These are phyloP conservation scores for Trichosurus vulpecula DNA, from an alignment of 2,797 vertebrate genomes.

Conservation along the genomic window DNA sequence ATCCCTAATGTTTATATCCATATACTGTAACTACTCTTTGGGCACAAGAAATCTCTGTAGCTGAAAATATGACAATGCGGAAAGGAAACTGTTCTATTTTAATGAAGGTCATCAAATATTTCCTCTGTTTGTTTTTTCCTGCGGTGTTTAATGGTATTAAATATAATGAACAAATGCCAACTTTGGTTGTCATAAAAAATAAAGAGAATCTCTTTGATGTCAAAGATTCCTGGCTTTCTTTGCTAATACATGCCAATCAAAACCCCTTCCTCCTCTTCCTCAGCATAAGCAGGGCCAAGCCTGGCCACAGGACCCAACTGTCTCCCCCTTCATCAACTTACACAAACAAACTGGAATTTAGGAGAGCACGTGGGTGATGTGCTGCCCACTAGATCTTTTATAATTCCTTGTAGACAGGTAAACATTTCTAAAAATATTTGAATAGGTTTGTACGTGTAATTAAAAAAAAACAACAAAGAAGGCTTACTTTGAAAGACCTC, in stretches of 20 bases:
- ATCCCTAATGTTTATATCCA: not conserved
- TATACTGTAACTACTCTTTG: not conserved
- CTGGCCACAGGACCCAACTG: not conserved
- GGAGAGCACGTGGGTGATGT: not conserved
- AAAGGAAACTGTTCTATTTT: conserved; percentile 7
- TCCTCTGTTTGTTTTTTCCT: not conserved
- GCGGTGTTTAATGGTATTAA: not conserved
- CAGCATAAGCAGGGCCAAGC: not conserved
- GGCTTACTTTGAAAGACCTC: conserved; percentile 36
- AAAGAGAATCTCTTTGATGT: not conserved
- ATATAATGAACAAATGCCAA: not conserved
- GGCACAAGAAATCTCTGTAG: not conserved
- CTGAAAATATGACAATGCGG: not conserved
- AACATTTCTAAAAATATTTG: not conserved
- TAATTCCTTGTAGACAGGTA: not conserved
- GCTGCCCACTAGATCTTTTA: not conserved
- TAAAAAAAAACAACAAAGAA: conserved; percentile 3
- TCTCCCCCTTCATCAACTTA: not conserved
- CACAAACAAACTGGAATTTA: not conserved
- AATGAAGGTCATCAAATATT: conserved; percentile 1
- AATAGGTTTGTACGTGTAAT: not conserved
- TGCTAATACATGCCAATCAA: not conserved
- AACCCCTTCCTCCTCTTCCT: not conserved
- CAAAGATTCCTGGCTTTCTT: not conserved
- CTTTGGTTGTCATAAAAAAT: not conserved